These are phyloP conservation scores for Urocyon cinereoargenteus DNA, from an alignment of 2,797 vertebrate species.

Conservation along the genomic window DNA sequence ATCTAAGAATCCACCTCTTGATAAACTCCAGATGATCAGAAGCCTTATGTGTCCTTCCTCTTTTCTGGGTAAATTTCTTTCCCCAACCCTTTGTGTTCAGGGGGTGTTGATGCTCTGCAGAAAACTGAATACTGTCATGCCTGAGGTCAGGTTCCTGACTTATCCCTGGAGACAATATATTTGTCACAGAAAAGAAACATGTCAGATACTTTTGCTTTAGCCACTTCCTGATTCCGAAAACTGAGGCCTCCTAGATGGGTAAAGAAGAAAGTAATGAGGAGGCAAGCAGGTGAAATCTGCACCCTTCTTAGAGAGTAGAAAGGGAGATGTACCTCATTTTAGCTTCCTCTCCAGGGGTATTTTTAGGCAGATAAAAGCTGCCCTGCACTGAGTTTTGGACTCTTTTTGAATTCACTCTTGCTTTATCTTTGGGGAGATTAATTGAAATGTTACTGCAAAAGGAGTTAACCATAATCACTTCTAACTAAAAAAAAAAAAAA, in stretches of 20 bases:
- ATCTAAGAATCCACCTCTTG: slow-evolving; percentile 50
- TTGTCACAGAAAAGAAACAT: slow-evolving; percentile 55
- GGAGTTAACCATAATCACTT: slow-evolving; percentile 48
- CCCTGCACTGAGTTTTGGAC: slow-evolving; percentile 22
- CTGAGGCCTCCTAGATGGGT: neutral
- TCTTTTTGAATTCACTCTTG: neutral
- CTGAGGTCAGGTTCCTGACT: slow-evolving; percentile 59
- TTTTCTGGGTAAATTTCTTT: neutral
- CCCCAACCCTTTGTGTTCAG: slow-evolving; percentile 39
- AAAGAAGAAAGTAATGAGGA: slow-evolving; percentile 48
- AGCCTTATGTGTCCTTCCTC: neutral
- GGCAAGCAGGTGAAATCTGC: slow-evolving; percentile 7
- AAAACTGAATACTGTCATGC: neutral
- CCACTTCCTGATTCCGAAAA: slow-evolving; percentile 65
- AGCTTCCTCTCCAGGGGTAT: slow-evolving; percentile 5
- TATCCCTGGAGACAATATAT: slow-evolving; percentile 28
- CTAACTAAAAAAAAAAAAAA: neutral
- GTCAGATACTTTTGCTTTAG: slow-evolving; percentile 49
- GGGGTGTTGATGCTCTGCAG: slow-evolving; percentile 17
- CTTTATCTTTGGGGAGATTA: slow-evolving; percentile 38
- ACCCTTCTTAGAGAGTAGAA: neutral
- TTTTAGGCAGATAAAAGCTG: slow-evolving; percentile 63
- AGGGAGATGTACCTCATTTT: slow-evolving; percentile 11
- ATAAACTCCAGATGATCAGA: slow-evolving; percentile 43
- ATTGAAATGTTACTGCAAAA: slow-evolving; percentile 47